Conservation (phyloP, 2,797 vertebrate genomes). For the Myotis myotis region DNA sequence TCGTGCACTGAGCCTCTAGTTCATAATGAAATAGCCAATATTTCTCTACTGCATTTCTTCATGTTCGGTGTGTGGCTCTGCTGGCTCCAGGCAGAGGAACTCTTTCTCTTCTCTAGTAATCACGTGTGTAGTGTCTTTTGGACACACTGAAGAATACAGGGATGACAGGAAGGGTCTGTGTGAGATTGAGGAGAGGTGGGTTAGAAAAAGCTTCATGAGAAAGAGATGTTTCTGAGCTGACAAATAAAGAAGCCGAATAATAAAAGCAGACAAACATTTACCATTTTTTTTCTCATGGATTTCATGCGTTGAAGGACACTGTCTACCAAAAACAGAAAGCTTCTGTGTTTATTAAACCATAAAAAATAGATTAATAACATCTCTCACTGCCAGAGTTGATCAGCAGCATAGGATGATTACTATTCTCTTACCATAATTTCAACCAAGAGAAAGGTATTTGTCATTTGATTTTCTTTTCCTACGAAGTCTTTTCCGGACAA, state of each 20-base stretch:
- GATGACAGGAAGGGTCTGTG: not conserved
- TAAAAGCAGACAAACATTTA: not conserved
- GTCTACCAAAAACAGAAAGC: not conserved
- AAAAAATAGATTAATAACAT: not conserved
- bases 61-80: not conserved
- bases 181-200: not conserved
- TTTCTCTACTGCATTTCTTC: not conserved
- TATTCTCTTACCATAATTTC: not conserved
- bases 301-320: not conserved
- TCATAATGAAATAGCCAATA: not conserved
- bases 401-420: not conserved
- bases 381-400: not conserved
- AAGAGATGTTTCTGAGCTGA: not conserved
- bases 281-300: not conserved
- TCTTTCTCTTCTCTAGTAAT: not conserved
- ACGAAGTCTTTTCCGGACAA: not conserved
- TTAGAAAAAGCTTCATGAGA: not conserved
- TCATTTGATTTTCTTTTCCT: not conserved
- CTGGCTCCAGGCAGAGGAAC: not conserved
- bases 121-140: not conserved
- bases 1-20: too few species aligned
- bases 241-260: not conserved
- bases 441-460: not conserved
- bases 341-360: constrained; percentile 1
- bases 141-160: not conserved